Evolutionary conservation across 92 coral and sea anemone genomes (phyloP).

Genomic region (Palythoa caribaeorum): DNA sequence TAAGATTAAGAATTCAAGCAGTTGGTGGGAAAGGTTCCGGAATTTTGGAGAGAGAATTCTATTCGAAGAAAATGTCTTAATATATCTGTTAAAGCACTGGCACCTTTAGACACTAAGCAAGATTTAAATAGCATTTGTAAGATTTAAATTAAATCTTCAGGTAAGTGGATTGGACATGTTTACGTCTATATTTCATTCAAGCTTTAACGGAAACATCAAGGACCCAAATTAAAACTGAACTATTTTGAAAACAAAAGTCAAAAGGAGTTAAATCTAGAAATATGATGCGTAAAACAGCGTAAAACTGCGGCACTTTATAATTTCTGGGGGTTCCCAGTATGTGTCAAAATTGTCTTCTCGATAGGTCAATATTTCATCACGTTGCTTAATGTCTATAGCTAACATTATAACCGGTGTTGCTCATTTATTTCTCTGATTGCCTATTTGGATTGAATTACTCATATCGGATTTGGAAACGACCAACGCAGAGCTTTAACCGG

Average conservation of each 20-base stretch:
- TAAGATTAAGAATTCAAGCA: neutral
- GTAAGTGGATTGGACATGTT: constrained; percentile 6
- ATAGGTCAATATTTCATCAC: constrained; percentile 3
- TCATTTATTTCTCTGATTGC: constrained; percentile 37
- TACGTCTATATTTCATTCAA: neutral
- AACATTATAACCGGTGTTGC: constrained; percentile 1
- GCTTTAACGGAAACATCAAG: neutral
- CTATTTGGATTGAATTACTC: constrained; percentile 41
- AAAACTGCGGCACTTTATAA: neutral
- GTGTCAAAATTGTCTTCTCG: constrained; percentile 1
- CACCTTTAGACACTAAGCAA: neutral
- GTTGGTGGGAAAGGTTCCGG: neutral
- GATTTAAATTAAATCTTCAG: neutral
- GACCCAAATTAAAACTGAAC: neutral
- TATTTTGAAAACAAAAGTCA: neutral
- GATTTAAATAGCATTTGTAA: constrained; percentile 15
- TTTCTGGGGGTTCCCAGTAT: constrained; percentile 20
- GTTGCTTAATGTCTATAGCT: constrained; percentile 5
- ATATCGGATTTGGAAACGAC: constrained; percentile 44
- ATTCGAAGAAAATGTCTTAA: neutral
- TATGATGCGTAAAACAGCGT: neutral
- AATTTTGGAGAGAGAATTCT: neutral
- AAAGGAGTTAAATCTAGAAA: neutral
- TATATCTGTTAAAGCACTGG: neutral
- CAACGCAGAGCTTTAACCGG: constrained; percentile 38